Base-by-base conservation (phyloP, 2,797 vertebrate species). In the Netta rufina region DNA sequence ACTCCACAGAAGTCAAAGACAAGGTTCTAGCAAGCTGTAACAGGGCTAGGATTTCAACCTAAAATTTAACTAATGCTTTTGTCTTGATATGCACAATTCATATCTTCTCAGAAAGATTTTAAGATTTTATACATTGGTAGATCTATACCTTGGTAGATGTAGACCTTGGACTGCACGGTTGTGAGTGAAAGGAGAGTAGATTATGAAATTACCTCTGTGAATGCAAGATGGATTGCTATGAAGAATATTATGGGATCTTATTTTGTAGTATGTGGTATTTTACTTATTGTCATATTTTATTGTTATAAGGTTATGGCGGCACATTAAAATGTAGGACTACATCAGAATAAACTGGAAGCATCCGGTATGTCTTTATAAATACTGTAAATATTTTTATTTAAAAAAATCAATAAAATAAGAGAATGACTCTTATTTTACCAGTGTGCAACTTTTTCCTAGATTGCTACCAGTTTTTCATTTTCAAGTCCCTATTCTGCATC, bases 381-480 rank as follows among this genome's bases (percentile, higher is more conserved):
- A 17, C 15, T 22, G 25, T 5, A 13, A 41, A 49, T 56, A 51
- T 78, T 54, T 88, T 75, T 49, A 19, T 72, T 80, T 69, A 20
- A 80, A 80, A 64, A 92, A 47, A n/a, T 39, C 11, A 78, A 24
- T 45, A 62, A 89, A 90, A 67, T 24, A 70, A 78, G 39, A 51
- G 7, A 78, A 60, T 6, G 4, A 11, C 11, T 84, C 16, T 73
- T 71, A 45, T 86, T 86, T 96, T 81, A 67, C 45, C 36, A 72
- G 11, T 21, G 8, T 36, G n/a, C 73, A 94, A 88, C 87, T 94
- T 92, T 61, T 88, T 79, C 90, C 76, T 92, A 86, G 77, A 74
- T 61, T 72, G 41, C 71, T 93, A 57, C 38, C 56, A 82, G 45
- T 78, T 83, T 95, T 88, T 87, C 33, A 78, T 95, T 96, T 95